Conservation (phyloP, 2,113 vertebrate species). For the Synodontis membranacea region DNA sequence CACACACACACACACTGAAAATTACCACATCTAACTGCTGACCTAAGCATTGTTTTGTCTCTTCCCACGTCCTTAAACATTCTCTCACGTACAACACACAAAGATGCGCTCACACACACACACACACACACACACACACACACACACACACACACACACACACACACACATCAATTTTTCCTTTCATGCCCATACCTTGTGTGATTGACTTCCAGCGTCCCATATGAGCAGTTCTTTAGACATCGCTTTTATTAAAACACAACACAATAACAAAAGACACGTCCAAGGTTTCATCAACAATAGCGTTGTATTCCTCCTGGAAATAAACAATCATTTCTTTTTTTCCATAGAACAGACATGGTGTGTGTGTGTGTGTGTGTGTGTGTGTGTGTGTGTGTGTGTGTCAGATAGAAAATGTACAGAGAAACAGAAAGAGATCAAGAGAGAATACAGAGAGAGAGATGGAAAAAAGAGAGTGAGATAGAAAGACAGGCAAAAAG, state of each 20-base stretch:
- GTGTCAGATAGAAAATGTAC: background rate
- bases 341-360: slow-evolving; percentile 22
- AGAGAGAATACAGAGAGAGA: background rate
- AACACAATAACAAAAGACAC: slow-evolving; percentile 54
- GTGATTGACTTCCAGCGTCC: slow-evolving; percentile 48
- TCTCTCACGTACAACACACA: background rate
- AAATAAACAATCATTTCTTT: slow-evolving; percentile 48
- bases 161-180: slow-evolving; percentile 32
- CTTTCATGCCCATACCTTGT: slow-evolving; percentile 44
- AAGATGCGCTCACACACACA: slow-evolving; percentile 19
- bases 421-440: background rate
- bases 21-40: background rate
- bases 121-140: slow-evolving; percentile 2
- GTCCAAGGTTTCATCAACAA: slow-evolving; percentile 50
- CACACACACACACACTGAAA: background rate
- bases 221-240: slow-evolving; percentile 51
- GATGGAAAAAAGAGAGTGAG: background rate
- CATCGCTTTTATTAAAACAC: slow-evolving; percentile 56
- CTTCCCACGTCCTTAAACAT: background rate
- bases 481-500: background rate
- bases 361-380: slow-evolving; percentile 23
- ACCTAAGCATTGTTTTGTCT: slow-evolving; percentile 2
- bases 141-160: slow-evolving; percentile 25
- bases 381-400: slow-evolving; percentile 2
- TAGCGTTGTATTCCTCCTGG: slow-evolving; percentile 46